Evolutionary conservation across 2,797 vertebrate genomes (phyloP).

Genomic region (Falco berigora): DNA sequence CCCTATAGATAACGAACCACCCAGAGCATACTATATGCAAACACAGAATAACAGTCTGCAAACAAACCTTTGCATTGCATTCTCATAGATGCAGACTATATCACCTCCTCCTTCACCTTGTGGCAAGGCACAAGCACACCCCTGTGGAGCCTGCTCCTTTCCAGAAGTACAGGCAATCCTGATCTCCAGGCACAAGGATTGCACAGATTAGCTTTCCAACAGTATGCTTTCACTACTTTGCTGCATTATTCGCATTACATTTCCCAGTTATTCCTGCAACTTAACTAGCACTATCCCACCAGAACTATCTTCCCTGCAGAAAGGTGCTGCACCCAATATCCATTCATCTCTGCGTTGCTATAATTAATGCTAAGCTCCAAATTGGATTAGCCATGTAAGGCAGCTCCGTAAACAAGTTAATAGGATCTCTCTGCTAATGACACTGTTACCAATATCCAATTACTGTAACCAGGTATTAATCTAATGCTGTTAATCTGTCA

Average conservation of each 20-base stretch:
- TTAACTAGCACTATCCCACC: neutral
- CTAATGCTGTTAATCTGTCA: constrained; percentile 60
- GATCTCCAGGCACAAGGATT: neutral
- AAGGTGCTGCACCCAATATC: constrained; percentile 34
- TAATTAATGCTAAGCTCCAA: constrained; percentile 60
- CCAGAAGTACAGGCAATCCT: neutral
- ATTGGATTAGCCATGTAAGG: constrained; percentile 65
- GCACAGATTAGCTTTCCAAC: neutral
- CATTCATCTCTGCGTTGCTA: constrained; percentile 12
- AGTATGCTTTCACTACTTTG: neutral
- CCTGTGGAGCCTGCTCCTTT: neutral
- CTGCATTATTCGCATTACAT: neutral
- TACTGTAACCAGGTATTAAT: constrained; percentile 68
- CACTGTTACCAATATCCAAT: constrained; percentile 59
- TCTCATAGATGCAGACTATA: neutral
- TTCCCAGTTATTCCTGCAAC: neutral
- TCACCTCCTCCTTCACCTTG: neutral
- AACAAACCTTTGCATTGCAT: neutral
- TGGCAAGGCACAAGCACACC: neutral
- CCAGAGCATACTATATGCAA: neutral
- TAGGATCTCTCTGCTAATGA: constrained; percentile 59
- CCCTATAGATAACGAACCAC: neutral
- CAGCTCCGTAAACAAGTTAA: constrained; percentile 59
- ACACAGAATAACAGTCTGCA: neutral
- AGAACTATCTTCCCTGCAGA: neutral